Evolutionary conservation across 1,140 invertebrate genomes (phyloP).

Genomic region (Ceratoteleas bidentatus): DNA sequence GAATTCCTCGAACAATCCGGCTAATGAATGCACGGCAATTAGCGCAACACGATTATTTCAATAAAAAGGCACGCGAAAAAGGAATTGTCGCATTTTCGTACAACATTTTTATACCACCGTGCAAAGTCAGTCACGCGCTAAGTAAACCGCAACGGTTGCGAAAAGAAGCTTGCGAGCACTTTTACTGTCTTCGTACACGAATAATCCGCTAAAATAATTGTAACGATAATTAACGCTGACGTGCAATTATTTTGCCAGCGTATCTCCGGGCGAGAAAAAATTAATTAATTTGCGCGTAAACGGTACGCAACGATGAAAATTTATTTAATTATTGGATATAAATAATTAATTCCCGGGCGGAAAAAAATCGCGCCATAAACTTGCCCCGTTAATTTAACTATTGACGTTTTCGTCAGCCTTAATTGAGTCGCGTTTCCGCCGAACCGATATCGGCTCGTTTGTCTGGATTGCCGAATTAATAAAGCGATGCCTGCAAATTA

Average conservation of each 20-base stretch:
- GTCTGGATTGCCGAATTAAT: too few species aligned
- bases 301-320: not conserved
- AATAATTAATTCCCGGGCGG: not conserved
- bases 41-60: too few species aligned
- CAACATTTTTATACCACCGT: constrained; percentile 3
- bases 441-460: too few species aligned
- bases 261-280: constrained; percentile 15
- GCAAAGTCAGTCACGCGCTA: constrained; percentile 37
- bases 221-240: constrained; percentile 42
- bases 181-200: constrained; percentile 29
- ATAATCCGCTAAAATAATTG: constrained; percentile 46
- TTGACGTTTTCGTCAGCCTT: too few species aligned
- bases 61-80: too few species aligned
- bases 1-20: too few species aligned
- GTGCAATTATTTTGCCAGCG: constrained; percentile 22
- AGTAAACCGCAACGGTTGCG: constrained; percentile 54
- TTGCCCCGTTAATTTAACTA: too few species aligned
- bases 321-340: not conserved
- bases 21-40: too few species aligned
- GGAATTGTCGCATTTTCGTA: not conserved
- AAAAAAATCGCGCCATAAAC: too few species aligned
- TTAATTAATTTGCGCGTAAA: constrained; percentile 14
- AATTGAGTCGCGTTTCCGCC: too few species aligned
- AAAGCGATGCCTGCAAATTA: too few species aligned
- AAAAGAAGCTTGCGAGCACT: constrained; percentile 39